Conservation (phyloP, 1,140 invertebrate genomes). For the Protaetia brevitarsis region DNA sequence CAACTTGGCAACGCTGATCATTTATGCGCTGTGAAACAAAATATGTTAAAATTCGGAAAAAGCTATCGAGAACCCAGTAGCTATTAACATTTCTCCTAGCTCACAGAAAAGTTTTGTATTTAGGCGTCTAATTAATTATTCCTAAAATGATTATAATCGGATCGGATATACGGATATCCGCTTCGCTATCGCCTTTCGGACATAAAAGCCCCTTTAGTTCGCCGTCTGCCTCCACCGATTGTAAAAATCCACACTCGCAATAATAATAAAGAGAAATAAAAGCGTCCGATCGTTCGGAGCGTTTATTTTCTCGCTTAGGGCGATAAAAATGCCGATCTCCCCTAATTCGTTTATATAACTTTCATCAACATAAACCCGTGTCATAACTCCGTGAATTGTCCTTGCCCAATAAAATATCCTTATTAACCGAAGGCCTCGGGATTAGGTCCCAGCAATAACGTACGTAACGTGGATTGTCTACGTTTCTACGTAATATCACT, state of each 20-base stretch:
- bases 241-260: slow-evolving; percentile 8
- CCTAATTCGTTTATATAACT: slow-evolving; percentile 14
- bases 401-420: slow-evolving; percentile 12
- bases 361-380: slow-evolving; percentile 12
- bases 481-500: background rate
- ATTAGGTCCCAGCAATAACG: background rate
- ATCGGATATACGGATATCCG: too few species aligned
- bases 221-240: background rate
- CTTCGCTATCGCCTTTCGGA: background rate
- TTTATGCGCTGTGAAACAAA: too few species aligned
- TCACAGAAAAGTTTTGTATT: too few species aligned
- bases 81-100: too few species aligned
- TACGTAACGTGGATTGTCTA: background rate
- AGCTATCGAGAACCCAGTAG: too few species aligned
- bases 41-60: too few species aligned
- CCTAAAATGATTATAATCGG: too few species aligned
- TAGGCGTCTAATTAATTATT: too few species aligned
- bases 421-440: background rate
- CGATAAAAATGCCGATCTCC: slow-evolving; percentile 11
- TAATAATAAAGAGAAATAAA: slow-evolving; percentile 19
- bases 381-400: slow-evolving; percentile 9
- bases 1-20: too few species aligned
- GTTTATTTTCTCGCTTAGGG: slow-evolving; percentile 17
- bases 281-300: background rate
- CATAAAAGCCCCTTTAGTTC: background rate